phyloP scores from a whole-genome alignment of 2,797 vertebrate genomes.

The Melanotaenia pygmaea region DNA sequence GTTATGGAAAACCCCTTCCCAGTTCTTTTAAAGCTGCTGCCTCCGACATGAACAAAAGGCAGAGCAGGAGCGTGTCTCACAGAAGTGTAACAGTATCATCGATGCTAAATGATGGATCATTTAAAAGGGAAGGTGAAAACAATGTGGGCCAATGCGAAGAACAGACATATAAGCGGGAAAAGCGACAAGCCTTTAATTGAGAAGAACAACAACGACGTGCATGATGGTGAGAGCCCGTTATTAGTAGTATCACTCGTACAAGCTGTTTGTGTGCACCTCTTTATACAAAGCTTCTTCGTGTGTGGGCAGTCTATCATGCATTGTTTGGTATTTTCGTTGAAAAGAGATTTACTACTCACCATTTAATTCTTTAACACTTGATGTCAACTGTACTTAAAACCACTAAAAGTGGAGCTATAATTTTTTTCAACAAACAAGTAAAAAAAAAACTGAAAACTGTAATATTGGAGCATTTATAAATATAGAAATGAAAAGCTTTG shows the following conservation, averaged over 20 bases:
- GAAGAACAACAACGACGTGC: conserved; percentile 6
- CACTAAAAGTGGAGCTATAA: not conserved
- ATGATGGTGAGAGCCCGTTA: conserved; percentile 16
- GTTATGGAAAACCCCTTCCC: not conserved
- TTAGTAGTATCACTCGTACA: not conserved
- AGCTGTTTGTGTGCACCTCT: not conserved
- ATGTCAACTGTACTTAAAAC: not conserved
- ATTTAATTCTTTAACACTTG: not conserved
- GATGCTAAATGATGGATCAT: not conserved
- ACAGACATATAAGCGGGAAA: rapidly evolving
- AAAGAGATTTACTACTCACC: not conserved
- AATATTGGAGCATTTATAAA: too few species aligned
- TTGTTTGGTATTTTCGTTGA: not conserved
- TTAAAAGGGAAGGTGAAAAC: not conserved
- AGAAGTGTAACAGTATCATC: not conserved
- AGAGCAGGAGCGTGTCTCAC: not conserved
- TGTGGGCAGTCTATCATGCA: not conserved
- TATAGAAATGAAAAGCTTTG: too few species aligned
- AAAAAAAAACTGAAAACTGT: not conserved
- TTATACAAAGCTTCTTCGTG: not conserved
- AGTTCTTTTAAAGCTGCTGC: too few species aligned
- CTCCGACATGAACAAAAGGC: too few species aligned
- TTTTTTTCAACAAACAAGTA: not conserved
- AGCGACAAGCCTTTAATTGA: conserved; percentile 12
- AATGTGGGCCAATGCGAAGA: rapidly evolving